Evolutionary conservation across 2,888 invertebrate species (phyloP).

Genomic region (Phaonia tiefii): DNA sequence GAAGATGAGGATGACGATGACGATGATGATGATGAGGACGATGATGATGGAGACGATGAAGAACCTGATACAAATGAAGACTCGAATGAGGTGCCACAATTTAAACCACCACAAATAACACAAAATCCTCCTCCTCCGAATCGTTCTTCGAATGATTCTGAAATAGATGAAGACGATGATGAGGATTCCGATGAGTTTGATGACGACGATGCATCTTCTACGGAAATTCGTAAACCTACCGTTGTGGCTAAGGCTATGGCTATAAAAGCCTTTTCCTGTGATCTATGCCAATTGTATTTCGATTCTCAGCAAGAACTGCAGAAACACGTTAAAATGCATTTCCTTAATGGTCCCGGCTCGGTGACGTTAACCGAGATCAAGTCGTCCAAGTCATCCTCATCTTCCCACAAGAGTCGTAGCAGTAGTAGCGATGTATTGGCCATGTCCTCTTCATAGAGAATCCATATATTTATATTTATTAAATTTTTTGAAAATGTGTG

Average conservation of each 20-base stretch:
- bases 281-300: constrained; percentile 80
- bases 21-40: constrained; percentile 66
- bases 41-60: constrained; percentile 63
- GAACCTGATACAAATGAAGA: constrained; percentile 60
- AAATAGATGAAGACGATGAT: constrained; percentile 57
- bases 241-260: constrained; percentile 34
- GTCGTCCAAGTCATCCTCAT: constrained; percentile 66
- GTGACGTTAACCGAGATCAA: constrained; percentile 74
- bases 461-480: constrained; percentile 39
- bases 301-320: constrained; percentile 78
- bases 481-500: constrained; percentile 29
- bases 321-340: constrained; percentile 80
- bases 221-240: constrained; percentile 68
- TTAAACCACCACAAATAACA: constrained; percentile 40
- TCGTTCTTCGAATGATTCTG: constrained; percentile 62
- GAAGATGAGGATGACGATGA: constrained; percentile 70
- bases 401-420: constrained; percentile 67
- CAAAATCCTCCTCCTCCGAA: constrained; percentile 40
- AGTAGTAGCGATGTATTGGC: constrained; percentile 68
- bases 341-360: constrained; percentile 78
- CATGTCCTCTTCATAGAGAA: constrained; percentile 67
- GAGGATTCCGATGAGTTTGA: constrained; percentile 65
- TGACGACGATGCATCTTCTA: constrained; percentile 67
- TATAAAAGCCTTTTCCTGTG: constrained; percentile 77
- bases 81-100: constrained; percentile 49